Base-by-base conservation (phyloP, 2,113 vertebrate species). In the Lasiurus borealis region DNA sequence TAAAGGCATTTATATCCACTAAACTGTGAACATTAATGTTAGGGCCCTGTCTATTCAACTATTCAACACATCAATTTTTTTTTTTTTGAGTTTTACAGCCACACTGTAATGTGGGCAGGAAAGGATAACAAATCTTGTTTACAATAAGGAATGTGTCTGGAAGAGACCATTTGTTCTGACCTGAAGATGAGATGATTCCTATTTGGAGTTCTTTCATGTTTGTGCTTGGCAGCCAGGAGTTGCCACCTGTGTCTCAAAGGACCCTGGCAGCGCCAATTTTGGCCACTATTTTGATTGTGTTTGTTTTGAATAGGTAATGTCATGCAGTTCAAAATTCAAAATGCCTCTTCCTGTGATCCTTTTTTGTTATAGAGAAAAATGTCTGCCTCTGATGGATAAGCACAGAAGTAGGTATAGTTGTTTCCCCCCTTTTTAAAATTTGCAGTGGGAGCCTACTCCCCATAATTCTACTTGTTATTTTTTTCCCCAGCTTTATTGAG, bases 201-300 rank as follows among this genome's bases (percentile, higher is more conserved):
- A 5, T 1, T 4, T 16, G 18, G 52, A 71, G 12, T 23, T 78
- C n/a, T 77, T 34, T 5, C 9, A 8, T 52, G 40, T 44, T 12
- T 11, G 14, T 85, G 14, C 73, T 78, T 66, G 85, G 52, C 9
- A 7, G 62, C 71, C 29, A 25, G 52, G 16, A 69, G n/a, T 18
- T 50, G 48, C 31, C 18, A 68, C 48, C 36, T 36, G 46, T 44
- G 34, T 44, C 44, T 78, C 40, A 4, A 40, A 77, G 59, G 78
- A 80, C 10, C 23, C 66, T 0, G 0, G 6, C 44, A 23, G 44
- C 5, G 3, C 54, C 54, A 52, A 10, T 34, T 44, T 54, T 64
- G 81, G 44, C 54, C 25, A 34, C 16, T 1, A 12, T 52, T 69
- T 78, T 71, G 18, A 50, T 14, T 48, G 31, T 62, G 23, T 85